Evolutionary conservation across 2,888 invertebrate species (phyloP).

Genomic region (Schizaphis graminum): DNA sequence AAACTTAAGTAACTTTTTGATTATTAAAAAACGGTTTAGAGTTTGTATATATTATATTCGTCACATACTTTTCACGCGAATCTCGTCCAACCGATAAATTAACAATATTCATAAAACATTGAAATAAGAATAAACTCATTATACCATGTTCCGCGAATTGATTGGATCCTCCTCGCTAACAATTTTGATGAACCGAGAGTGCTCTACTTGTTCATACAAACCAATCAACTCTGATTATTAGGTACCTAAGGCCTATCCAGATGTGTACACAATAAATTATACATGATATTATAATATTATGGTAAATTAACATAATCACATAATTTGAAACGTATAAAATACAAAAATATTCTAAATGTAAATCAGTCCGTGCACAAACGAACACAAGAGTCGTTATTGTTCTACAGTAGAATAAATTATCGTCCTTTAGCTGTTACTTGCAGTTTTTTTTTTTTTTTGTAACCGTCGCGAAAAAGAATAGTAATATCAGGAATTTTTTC

Average conservation of each 20-base stretch:
- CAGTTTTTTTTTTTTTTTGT: not conserved
- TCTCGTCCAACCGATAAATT: not conserved
- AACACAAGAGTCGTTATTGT: not conserved
- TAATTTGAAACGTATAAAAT: not conserved
- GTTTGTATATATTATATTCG: not conserved
- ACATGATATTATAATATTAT: not conserved
- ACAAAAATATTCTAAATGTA: not conserved
- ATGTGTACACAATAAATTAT: not conserved
- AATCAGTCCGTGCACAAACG: not conserved
- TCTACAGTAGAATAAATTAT: not conserved
- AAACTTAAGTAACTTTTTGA: not conserved
- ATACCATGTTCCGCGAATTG: not conserved
- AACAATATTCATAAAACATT: not conserved
- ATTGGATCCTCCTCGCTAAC: not conserved
- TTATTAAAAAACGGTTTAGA: not conserved
- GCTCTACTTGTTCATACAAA: not conserved
- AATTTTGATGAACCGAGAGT: not conserved
- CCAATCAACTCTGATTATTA: not conserved
- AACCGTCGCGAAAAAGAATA: not conserved
- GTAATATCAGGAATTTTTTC: not conserved
- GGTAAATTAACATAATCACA: not conserved
- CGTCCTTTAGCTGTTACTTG: not conserved
- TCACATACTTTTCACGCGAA: not conserved
- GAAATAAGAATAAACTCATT: not conserved
- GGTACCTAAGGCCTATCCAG: not conserved